A percentile compares a stretch with the other conserved stretches of the same genome.
Conservation (phyloP, 2,888 invertebrate species). For the Iphiclides podalirius region DNA sequence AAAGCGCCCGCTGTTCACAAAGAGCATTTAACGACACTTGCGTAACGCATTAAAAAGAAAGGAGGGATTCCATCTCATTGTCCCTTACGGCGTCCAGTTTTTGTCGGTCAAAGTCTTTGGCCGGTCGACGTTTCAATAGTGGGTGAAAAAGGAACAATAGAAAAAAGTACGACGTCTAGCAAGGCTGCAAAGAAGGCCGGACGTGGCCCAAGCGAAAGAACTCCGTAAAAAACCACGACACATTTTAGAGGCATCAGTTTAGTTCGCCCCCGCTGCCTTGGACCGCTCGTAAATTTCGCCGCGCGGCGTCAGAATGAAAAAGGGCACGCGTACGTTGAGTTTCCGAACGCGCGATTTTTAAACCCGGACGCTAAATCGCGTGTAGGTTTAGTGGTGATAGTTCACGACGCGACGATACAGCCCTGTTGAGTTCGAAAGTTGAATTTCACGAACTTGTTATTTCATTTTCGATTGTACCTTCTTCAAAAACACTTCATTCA, state of each 20-base stretch:
- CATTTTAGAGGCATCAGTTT: conserved; percentile 80
- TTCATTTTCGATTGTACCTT: too few relatives aligned
- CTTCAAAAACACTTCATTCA: too few relatives aligned
- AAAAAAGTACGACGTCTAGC: conserved; percentile 51
- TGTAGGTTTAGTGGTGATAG: conserved; percentile 45
- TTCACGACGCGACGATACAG: conserved; percentile 13
- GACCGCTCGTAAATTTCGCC: conserved; percentile 72
- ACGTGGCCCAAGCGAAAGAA: conserved; percentile 76
- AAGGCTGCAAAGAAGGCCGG: conserved; percentile 72
- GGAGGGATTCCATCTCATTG: conserved; percentile 57
- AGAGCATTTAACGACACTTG: conserved; percentile 25
- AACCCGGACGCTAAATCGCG: conserved; percentile 35
- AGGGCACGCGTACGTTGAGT: conserved; percentile 75
- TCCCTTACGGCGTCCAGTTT: conserved; percentile 55
- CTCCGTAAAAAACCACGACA: conserved; percentile 78
- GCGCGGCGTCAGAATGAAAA: conserved; percentile 77
- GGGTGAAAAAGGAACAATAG: conserved; percentile 73
- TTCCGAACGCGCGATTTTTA: conserved; percentile 63
- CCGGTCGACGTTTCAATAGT: conserved; percentile 70
- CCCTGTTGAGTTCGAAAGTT: too few relatives aligned
- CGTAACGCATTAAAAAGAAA: conserved; percentile 39
- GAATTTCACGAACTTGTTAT: too few relatives aligned
- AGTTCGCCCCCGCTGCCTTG: conserved; percentile 67
- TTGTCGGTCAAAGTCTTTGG: conserved; percentile 61
- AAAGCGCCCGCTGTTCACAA: conserved; percentile 12